Conservation (phyloP, 2,113 vertebrate species). For the Redunca redunca region DNA sequence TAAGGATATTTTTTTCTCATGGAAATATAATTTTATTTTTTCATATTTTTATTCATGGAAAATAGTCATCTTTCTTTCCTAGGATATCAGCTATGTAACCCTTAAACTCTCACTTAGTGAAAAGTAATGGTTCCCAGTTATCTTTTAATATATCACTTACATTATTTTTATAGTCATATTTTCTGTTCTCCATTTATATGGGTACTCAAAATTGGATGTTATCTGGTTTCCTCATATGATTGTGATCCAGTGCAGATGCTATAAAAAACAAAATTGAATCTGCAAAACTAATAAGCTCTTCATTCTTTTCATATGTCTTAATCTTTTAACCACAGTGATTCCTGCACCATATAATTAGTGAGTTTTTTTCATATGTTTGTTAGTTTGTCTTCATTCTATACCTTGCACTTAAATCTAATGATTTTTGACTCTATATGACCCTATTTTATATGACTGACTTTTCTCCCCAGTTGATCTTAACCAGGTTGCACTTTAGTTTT, state of each 20-base stretch:
- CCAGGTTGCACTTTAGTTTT: neutral
- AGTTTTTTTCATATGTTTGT: constrained; percentile 2
- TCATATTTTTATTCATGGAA: neutral
- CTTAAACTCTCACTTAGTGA: neutral
- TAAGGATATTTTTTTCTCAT: neutral
- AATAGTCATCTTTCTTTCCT: neutral
- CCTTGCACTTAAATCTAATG: neutral
- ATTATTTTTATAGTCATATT: neutral
- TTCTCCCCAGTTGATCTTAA: neutral
- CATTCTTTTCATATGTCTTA: neutral
- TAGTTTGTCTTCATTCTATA: neutral
- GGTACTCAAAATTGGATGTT: neutral
- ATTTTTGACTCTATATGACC: neutral
- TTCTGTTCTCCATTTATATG: neutral
- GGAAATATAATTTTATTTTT: neutral
- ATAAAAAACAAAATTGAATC: neutral
- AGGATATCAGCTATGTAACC: neutral
- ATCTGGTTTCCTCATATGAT: neutral
- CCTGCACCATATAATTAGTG: neutral
- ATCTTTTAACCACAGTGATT: neutral
- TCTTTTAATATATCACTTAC: neutral
- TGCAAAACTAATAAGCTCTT: neutral
- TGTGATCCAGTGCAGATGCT: neutral
- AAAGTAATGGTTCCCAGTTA: neutral
- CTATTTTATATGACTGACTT: neutral